Percentiles rank a stretch among this genome's conserved stretches.
Evolutionary conservation across 2,888 invertebrate genomes (phyloP).

Genomic region (Pandemis cinnamomeana): DNA sequence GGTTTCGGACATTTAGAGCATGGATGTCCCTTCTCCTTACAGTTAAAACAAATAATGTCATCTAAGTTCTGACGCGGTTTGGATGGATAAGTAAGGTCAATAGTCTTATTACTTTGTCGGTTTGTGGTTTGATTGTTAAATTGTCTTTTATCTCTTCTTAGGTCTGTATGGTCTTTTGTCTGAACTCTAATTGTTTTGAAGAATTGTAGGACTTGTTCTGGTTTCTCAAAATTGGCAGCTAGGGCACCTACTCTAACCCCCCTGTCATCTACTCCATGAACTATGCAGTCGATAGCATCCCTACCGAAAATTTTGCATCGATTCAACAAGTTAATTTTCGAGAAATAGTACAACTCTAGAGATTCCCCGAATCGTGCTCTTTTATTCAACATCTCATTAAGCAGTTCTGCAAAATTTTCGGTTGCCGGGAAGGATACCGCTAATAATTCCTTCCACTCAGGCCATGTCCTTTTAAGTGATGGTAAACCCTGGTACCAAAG

Average conservation of each 20-base stretch:
- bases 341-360: constrained; percentile 43
- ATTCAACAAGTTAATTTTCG: constrained; percentile 43
- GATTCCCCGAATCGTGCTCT: constrained; percentile 37
- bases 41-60: too few species aligned
- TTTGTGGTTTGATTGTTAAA: too few species aligned
- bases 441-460: constrained; percentile 26
- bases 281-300: constrained; percentile 39
- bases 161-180: too few species aligned
- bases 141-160: too few species aligned
- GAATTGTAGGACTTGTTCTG: constrained; percentile 12
- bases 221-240: constrained; percentile 11
- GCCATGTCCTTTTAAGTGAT: background rate
- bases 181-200: too few species aligned
- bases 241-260: constrained; percentile 28
- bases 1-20: too few species aligned
- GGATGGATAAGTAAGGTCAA: too few species aligned
- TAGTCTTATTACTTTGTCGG: too few species aligned
- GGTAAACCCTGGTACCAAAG: constrained; percentile 1
- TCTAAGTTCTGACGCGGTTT: too few species aligned
- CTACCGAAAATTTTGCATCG: constrained; percentile 27
- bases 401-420: constrained; percentile 42
- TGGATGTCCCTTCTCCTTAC: too few species aligned
- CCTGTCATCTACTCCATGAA: constrained; percentile 42
- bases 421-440: constrained; percentile 31
- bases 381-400: constrained; percentile 43